These are phyloP conservation scores for Coleophora flavipennella DNA, from an alignment of 2,888 invertebrate genomes.

Conservation along the genomic window DNA sequence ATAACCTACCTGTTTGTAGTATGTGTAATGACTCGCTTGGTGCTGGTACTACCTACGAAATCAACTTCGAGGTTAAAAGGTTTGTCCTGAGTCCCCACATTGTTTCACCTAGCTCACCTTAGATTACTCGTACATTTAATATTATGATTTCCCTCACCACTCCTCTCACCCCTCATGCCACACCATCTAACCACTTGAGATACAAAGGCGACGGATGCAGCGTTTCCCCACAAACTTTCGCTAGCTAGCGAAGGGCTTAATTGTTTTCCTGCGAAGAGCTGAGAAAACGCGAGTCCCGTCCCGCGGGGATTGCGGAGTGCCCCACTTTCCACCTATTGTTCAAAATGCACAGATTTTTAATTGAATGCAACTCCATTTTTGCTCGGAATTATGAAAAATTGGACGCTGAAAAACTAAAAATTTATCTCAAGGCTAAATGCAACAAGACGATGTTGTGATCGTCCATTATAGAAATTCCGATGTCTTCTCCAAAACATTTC, in stretches of 20 bases:
- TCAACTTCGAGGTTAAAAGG: too few species aligned
- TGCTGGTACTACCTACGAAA: too few species aligned
- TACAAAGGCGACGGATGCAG: slow-evolving; percentile 54
- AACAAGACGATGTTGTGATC: too few species aligned
- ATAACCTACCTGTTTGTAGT: too few species aligned
- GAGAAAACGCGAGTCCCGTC: slow-evolving; percentile 35
- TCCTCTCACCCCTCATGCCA: slow-evolving; percentile 21
- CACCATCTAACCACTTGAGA: slow-evolving; percentile 19
- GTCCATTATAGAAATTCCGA: too few species aligned
- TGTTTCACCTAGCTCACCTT: too few species aligned
- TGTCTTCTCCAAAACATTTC: too few species aligned
- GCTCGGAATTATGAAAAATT: not conserved
- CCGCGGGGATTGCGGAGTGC: slow-evolving; percentile 1
- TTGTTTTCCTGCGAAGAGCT: slow-evolving; percentile 58
- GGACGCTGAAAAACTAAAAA: too few species aligned
- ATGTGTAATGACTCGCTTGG: too few species aligned
- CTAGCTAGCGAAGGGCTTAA: slow-evolving; percentile 60
- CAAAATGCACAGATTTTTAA: slow-evolving; percentile 52
- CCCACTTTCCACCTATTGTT: slow-evolving; percentile 47
- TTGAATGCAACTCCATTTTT: slow-evolving; percentile 26
- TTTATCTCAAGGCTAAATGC: too few species aligned
- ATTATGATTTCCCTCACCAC: slow-evolving; percentile 14
- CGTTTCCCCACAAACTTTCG: slow-evolving; percentile 48
- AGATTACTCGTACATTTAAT: too few species aligned
- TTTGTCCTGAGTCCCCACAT: too few species aligned